Conservation (phyloP, 2,113 vertebrate species). For the Solea senegalensis region DNA sequence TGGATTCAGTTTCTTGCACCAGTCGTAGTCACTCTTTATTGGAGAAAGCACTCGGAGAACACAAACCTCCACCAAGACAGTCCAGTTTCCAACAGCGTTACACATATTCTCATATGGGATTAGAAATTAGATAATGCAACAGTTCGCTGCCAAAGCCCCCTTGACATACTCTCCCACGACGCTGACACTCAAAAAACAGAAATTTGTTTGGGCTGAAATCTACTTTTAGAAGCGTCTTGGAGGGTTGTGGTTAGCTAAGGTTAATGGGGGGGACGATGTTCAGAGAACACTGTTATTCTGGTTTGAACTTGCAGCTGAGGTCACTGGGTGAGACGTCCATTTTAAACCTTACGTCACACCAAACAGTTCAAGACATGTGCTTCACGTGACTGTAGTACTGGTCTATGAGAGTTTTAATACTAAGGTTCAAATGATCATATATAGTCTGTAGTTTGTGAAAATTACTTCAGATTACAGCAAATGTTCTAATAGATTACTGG, state of each 20-base stretch:
- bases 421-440: no score
- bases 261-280: constrained; percentile 18
- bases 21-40: no score
- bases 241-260: constrained; percentile 54
- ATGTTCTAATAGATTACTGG: no score
- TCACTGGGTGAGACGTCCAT: constrained; percentile 46
- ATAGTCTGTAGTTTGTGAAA: no score
- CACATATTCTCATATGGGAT: neutral
- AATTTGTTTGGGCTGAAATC: constrained; percentile 44
- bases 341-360: constrained; percentile 19
- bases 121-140: constrained; percentile 11
- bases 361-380: neutral
- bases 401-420: no score
- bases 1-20: no score
- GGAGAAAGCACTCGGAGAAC: no score
- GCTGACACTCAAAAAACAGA: constrained; percentile 34
- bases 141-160: neutral
- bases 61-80: no score
- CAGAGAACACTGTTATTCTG: constrained; percentile 61
- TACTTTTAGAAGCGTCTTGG: constrained; percentile 61
- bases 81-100: no score
- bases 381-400: no score
- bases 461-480: no score
- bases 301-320: constrained; percentile 39
- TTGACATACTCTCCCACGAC: constrained; percentile 42